Percentiles rank a stretch among this genome's conserved stretches.
Evolutionary conservation across 1,140 invertebrate species (phyloP).

Genomic region (Akabosia matsudoensis): DNA sequence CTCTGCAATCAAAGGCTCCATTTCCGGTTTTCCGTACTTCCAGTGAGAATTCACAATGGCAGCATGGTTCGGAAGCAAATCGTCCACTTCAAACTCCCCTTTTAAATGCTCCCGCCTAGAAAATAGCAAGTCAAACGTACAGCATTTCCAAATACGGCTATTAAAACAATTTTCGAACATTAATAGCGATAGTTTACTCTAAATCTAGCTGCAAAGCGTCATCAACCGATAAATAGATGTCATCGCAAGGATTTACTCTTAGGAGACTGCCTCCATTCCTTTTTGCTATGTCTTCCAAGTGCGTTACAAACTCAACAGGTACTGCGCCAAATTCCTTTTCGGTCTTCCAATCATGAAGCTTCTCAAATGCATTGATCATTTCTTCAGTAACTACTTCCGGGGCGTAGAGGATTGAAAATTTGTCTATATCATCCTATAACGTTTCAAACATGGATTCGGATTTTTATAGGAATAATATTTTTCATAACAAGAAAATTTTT

Average conservation of each 20-base stretch:
- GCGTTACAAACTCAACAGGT: background rate
- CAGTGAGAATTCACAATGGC: background rate
- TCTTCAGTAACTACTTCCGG: background rate
- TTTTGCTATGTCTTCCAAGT: background rate
- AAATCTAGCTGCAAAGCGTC: background rate
- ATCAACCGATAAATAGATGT: conserved; percentile 1
- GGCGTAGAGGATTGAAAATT: background rate
- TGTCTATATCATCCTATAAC: background rate
- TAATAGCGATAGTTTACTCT: no score
- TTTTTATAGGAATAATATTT: no score
- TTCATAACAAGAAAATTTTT: background rate
- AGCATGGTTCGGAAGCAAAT: background rate
- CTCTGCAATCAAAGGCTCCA: background rate
- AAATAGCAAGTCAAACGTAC: no score
- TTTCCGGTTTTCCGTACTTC: background rate
- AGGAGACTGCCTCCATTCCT: background rate
- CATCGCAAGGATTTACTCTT: background rate
- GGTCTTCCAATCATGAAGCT: background rate
- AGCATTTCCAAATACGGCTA: no score
- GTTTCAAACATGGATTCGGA: background rate
- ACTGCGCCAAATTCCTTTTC: background rate
- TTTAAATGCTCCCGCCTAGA: background rate
- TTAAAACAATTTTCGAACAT: no score
- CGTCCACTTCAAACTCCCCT: conserved; percentile 10
- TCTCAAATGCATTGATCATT: background rate